Percentiles rank a stretch among this genome's conserved stretches.
Evolutionary conservation across 2,113 vertebrate genomes (phyloP).

Genomic region (Phrynosoma blainvillii): DNA sequence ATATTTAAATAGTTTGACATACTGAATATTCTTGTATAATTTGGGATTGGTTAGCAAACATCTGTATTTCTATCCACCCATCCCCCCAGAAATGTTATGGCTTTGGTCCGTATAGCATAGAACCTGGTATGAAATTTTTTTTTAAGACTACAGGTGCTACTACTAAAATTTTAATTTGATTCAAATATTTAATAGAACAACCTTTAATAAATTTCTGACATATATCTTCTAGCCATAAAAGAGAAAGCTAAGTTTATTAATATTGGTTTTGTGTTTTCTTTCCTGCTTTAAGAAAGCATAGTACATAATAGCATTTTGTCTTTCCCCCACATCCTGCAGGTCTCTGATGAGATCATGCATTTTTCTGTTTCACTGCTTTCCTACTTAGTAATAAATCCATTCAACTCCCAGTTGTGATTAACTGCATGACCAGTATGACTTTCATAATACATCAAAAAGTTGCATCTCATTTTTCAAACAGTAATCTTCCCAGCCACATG

Average conservation of each 20-base stretch:
- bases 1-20: too few species aligned
- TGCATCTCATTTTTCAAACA: slow-evolving; percentile 31
- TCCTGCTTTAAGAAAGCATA: slow-evolving; percentile 3
- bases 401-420: slow-evolving; percentile 31
- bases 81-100: too few species aligned
- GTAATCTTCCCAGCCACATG: slow-evolving; percentile 23
- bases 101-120: too few species aligned
- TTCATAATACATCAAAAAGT: background rate
- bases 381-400: slow-evolving; percentile 54
- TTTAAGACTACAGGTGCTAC: too few species aligned
- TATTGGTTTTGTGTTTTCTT: background rate
- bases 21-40: too few species aligned
- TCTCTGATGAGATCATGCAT: background rate
- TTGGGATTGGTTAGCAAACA: too few species aligned
- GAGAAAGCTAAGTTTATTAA: background rate
- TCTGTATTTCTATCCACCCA: too few species aligned
- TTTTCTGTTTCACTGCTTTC: slow-evolving; percentile 33
- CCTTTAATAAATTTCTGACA: too few species aligned
- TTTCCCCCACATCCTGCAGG: background rate
- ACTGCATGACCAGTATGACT: slow-evolving; percentile 27
- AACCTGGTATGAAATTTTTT: too few species aligned
- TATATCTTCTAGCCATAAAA: background rate
- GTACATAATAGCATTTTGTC: background rate
- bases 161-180: too few species aligned
- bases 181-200: too few species aligned